phyloP scores from a whole-genome alignment of 2,888 invertebrate species.

The Cataglyphis altisquamis region DNA sequence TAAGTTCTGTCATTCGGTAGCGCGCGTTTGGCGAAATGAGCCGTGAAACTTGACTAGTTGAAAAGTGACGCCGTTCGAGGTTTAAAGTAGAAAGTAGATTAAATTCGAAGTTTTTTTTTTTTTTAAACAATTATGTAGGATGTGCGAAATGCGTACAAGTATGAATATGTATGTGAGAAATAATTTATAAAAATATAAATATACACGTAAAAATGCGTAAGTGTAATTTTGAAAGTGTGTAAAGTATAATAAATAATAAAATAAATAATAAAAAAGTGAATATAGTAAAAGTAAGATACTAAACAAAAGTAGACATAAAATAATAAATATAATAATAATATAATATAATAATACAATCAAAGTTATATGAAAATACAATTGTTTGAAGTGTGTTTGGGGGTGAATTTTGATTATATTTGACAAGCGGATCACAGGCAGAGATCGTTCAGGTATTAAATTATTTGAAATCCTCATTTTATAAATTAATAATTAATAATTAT shows the following conservation, averaged over 20 bases:
- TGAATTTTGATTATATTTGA: not conserved
- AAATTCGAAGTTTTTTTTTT: not conserved
- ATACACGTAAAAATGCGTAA: not conserved
- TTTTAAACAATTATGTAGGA: not conserved
- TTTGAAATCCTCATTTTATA: not conserved
- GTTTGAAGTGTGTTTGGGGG: not conserved
- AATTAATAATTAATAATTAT: no score
- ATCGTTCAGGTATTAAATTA: not conserved
- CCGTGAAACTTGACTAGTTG: not conserved
- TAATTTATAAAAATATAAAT: not conserved
- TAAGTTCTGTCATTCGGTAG: slow-evolving; percentile 30
- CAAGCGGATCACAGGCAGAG: not conserved
- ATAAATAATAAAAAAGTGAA: no score
- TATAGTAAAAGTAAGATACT: not conserved
- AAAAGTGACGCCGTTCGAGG: not conserved
- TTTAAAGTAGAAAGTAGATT: not conserved
- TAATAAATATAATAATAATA: no score
- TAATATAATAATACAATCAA: not conserved
- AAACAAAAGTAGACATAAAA: no score
- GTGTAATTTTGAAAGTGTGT: no score
- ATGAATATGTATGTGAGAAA: not conserved
- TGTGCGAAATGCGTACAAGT: not conserved
- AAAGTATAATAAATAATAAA: no score
- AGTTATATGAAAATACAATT: not conserved
- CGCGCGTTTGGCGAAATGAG: not conserved